Conservation (phyloP, 2,113 vertebrate species). For the Dunckerocampus dactyliophorus region DNA sequence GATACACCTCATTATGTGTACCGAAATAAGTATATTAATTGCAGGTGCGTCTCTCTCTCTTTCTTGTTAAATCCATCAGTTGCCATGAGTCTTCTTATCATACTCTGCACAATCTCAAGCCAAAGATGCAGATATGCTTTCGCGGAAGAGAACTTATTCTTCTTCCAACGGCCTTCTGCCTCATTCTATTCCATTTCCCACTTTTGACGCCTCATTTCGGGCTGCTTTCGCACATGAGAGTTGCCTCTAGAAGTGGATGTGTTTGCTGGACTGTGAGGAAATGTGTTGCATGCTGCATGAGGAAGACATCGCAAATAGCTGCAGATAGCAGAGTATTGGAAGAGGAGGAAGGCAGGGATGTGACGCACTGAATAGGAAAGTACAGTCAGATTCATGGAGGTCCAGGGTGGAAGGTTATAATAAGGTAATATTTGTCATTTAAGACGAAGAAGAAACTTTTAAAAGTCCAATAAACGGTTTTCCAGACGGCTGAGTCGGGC, state of each 20-base stretch:
- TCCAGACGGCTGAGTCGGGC: background rate
- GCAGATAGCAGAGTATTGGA: conserved; percentile 30
- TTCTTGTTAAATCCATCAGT: too few relatives aligned
- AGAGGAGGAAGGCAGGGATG: background rate
- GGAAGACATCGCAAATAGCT: conserved; percentile 37
- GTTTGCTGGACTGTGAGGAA: conserved; percentile 55
- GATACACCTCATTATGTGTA: too few relatives aligned
- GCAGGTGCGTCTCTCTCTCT: too few relatives aligned
- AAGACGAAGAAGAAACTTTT: conserved; percentile 5
- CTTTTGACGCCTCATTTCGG: conserved; percentile 56
- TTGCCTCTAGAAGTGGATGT: conserved; percentile 44
- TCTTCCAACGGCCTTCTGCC: conserved; percentile 32
- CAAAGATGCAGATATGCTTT: too few relatives aligned
- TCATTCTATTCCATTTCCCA: conserved; percentile 53
- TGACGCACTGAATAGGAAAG: background rate
- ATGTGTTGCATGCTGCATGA: conserved; percentile 36
- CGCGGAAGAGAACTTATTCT: too few relatives aligned
- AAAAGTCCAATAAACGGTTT: conserved; percentile 6
- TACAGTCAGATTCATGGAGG: conserved; percentile 9
- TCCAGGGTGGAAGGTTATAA: background rate
- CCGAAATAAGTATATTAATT: too few relatives aligned
- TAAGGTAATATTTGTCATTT: conserved; percentile 8
- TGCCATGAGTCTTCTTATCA: too few relatives aligned
- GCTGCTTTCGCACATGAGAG: conserved; percentile 57
- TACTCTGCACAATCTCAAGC: too few relatives aligned